Percentiles rank a stretch among this genome's conserved stretches.
Conservation (phyloP, 1,140 invertebrate species). For the Trinorchestia longiramus region DNA sequence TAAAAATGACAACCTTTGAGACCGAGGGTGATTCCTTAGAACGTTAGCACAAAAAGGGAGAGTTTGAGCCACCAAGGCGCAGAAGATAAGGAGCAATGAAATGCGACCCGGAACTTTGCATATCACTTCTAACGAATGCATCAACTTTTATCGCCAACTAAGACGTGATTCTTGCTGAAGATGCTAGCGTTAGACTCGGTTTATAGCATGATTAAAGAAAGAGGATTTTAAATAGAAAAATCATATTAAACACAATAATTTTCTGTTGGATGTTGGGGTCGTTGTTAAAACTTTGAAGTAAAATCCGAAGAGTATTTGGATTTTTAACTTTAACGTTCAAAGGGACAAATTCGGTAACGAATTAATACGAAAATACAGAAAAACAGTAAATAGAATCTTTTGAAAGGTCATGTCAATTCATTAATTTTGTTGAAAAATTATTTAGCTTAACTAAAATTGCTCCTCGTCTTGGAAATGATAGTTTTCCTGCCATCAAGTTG, state of each 20-base stretch:
- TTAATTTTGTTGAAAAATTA: too few relatives aligned
- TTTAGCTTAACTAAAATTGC: too few relatives aligned
- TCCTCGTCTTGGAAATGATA: too few relatives aligned
- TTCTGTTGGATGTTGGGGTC: not conserved
- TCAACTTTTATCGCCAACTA: not conserved
- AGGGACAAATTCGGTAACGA: not conserved
- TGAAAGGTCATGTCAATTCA: too few relatives aligned
- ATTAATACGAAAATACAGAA: not conserved
- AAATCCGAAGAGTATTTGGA: not conserved
- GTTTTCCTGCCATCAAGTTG: too few relatives aligned
- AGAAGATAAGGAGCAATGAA: not conserved
- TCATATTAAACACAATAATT: not conserved
- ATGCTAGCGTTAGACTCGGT: not conserved
- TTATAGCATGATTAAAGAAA: not conserved
- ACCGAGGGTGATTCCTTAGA: not conserved
- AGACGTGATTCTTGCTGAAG: not conserved
- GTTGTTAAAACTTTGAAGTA: not conserved
- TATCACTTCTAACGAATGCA: not conserved
- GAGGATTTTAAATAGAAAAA: not conserved
- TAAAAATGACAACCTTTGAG: slow-evolving; percentile 19
- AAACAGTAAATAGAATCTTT: too few relatives aligned
- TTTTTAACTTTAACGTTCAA: too few relatives aligned
- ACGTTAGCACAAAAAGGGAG: not conserved
- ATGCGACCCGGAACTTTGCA: slow-evolving; percentile 16
- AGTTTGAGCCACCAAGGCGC: not conserved